phyloP scores from a whole-genome alignment of 2,797 vertebrate species.

The Ceryle rudis region DNA sequence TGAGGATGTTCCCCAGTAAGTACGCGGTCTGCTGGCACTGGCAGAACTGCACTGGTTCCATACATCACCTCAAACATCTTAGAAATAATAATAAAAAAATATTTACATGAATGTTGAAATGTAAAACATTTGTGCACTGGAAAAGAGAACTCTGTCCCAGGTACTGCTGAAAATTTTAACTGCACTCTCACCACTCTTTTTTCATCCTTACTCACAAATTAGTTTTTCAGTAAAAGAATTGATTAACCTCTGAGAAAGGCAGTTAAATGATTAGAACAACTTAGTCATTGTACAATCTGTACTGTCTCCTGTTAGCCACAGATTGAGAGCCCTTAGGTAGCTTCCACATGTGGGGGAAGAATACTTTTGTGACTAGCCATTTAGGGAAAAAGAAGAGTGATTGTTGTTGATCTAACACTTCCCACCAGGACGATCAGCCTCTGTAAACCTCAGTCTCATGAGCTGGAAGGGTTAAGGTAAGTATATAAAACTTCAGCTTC shows the following conservation, averaged over 20 bases:
- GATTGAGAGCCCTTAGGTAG: not conserved
- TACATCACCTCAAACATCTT: not conserved
- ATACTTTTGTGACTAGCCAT: not conserved
- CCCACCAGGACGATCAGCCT: not conserved
- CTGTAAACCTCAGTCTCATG: not conserved
- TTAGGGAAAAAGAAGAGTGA: not conserved
- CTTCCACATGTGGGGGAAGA: not conserved
- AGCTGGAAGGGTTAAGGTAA: not conserved
- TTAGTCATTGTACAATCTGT: not conserved
- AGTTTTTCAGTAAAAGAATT: conserved; percentile 16
- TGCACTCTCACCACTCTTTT: fast-evolving
- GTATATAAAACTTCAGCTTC: not conserved
- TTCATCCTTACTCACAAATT: not conserved
- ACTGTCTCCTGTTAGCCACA: not conserved
- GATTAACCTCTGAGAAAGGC: not conserved
- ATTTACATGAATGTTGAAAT: not conserved
- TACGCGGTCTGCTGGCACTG: not conserved
- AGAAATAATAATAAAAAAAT: not conserved
- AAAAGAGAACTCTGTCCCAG: not conserved
- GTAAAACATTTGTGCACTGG: not conserved
- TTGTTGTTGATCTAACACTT: not conserved
- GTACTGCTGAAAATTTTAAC: not conserved
- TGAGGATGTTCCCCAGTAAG: not conserved
- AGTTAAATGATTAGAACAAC: conserved; percentile 1
- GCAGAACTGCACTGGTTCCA: not conserved